Percentiles rank a stretch among this genome's conserved stretches.
These are phyloP conservation scores for Herpetotheres cachinnans DNA, from an alignment of 2,113 vertebrate species.

Conservation along the genomic window DNA sequence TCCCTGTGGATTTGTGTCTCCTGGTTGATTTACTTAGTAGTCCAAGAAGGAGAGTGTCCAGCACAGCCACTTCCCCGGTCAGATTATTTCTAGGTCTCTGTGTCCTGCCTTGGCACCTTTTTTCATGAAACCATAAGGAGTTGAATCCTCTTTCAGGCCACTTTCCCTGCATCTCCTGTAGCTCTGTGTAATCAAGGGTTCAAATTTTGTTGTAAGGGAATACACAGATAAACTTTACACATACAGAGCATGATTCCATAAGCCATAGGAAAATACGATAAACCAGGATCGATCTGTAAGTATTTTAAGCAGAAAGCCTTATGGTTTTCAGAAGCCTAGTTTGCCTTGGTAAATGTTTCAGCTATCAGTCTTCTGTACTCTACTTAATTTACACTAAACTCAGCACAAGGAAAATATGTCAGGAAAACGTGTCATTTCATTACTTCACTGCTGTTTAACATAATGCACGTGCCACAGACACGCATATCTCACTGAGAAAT, in stretches of 20 bases:
- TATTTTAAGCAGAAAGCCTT: background rate
- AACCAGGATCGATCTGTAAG: background rate
- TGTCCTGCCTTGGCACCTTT: background rate
- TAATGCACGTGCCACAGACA: background rate
- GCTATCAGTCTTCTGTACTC: background rate
- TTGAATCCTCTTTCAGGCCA: background rate
- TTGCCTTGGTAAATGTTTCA: background rate
- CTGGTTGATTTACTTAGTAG: background rate
- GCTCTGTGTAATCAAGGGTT: background rate
- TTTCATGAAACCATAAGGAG: background rate
- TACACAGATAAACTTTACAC: background rate
- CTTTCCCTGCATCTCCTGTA: rapidly evolving
- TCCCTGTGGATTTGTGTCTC: background rate
- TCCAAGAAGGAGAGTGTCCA: background rate
- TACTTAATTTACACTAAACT: background rate
- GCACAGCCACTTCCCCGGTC: background rate
- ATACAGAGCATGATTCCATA: background rate
- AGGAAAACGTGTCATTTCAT: background rate
- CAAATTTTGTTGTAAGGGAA: background rate
- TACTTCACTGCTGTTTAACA: background rate
- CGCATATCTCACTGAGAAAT: background rate
- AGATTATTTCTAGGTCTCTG: background rate
- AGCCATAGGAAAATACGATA: background rate
- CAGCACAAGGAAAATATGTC: background rate
- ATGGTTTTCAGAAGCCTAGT: background rate